Base-by-base conservation (phyloP, 2,113 vertebrate species). In the Origma solitaria region DNA sequence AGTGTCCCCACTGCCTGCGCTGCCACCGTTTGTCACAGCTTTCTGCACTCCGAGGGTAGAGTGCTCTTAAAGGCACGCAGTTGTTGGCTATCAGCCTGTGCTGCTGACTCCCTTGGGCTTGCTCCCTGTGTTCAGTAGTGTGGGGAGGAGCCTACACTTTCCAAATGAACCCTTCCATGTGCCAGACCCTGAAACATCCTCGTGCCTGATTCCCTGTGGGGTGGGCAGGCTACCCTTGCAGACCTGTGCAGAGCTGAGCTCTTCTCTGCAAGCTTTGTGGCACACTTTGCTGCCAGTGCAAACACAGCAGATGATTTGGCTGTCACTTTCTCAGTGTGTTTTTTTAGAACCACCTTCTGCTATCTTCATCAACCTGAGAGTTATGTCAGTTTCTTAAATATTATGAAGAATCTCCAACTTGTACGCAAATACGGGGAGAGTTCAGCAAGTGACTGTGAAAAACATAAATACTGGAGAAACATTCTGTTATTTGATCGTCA, bases 311-410 rank as follows among this genome's bases (percentile, higher is more conserved):
- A 92, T 56, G 73, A 88, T 44, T 81, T 68, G 92, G 64, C 94
- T 96, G 45, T 76, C 77, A 7, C 73, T 91, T 91, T 71, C 89
- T 65, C 78, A 54, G 57, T 49, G 38, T 82, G 21, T 51, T 82
- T 88, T 79, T 92, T 94, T 84, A 92, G 65, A 92, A 85, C 45
- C 70, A 85, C 87, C 66, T 92, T 79, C 93, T 93, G 79, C 86
- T 83, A 1, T 79, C 75, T 87, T 90, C 53, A 61, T 33, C 82
- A 77, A 23, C 76, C 45, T 64, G 37, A 94, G 66, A 84, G 37
- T 75, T 83, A 40, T 49, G 50, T 71, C 80, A 69, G 69, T 62
- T 88, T 69, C 73, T 50, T 70, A 90, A 95, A 92, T 81, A 62
- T 70, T 66, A n/a, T 47, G 47, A 83, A 44, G 72, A 66, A 70